phyloP scores from a whole-genome alignment of 2,888 invertebrate genomes.

The Plusia festucae region DNA sequence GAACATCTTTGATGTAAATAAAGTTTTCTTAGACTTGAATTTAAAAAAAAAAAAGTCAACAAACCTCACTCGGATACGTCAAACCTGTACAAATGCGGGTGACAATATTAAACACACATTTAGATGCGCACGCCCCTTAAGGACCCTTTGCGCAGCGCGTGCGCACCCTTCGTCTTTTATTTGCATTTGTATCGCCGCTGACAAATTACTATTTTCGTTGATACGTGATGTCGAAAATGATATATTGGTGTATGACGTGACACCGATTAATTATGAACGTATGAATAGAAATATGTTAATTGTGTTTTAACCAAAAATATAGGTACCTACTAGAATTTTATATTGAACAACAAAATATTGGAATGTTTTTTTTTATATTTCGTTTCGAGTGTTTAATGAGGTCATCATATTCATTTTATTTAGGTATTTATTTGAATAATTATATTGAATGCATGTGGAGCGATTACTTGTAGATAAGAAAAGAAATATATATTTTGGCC shows the following conservation, averaged over 20 bases:
- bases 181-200: constrained; percentile 38
- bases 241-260: constrained; percentile 21
- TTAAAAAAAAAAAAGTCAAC: constrained; percentile 2
- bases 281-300: background rate
- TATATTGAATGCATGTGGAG: too few relatives aligned
- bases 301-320: too few relatives aligned
- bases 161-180: constrained; percentile 49
- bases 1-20: too few relatives aligned
- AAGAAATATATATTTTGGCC: too few relatives aligned
- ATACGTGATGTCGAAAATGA: constrained; percentile 29
- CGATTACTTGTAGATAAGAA: too few relatives aligned
- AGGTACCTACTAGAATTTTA: too few relatives aligned
- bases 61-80: constrained; percentile 29
- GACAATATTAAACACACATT: constrained; percentile 49
- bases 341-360: too few relatives aligned
- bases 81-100: constrained; percentile 38
- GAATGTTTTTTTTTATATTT: too few relatives aligned
- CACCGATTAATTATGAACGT: background rate
- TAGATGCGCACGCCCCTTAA: constrained; percentile 33
- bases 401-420: too few relatives aligned
- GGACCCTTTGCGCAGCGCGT: constrained; percentile 42
- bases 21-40: too few relatives aligned
- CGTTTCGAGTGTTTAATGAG: too few relatives aligned
- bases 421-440: too few relatives aligned
- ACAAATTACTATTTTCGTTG: constrained; percentile 41